phyloP scores from a whole-genome alignment of 2,888 invertebrate genomes.

The Chydorus sphaericus region DNA sequence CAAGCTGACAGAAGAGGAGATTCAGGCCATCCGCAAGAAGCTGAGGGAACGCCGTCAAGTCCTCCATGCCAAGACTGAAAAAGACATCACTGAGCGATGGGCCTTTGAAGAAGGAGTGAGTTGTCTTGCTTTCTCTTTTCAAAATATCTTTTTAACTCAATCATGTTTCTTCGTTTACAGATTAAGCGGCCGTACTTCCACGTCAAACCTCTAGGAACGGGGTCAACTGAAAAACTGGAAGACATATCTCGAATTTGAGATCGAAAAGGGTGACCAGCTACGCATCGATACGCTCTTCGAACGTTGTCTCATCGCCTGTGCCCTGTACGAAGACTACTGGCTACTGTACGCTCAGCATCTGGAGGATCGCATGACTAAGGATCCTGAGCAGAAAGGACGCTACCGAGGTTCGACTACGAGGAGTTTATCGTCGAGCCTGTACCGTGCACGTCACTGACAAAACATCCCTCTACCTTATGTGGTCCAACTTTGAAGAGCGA shows the following conservation, averaged over 20 bases:
- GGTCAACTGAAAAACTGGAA: conserved; percentile 97
- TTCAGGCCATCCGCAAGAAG: conserved; percentile 42
- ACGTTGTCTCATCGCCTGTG: conserved; percentile 90
- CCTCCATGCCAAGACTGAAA: conserved; percentile 70
- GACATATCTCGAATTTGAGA: conserved; percentile 89
- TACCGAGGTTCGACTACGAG: conserved; percentile 32
- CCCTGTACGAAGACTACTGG: conserved; percentile 98
- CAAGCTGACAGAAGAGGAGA: conserved; percentile 30
- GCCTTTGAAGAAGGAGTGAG: conserved; percentile 85
- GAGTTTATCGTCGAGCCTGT: conserved; percentile 79
- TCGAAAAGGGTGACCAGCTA: conserved; percentile 61
- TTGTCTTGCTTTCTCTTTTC: too few species aligned
- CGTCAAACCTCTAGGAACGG: conserved; percentile 88
- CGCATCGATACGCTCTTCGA: conserved; percentile 83
- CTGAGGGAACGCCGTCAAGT: conserved; percentile 67
- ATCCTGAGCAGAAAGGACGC: neutral
- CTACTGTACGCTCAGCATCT: conserved; percentile 32
- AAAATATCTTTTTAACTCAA: too few species aligned
- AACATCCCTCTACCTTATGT: conserved; percentile 78
- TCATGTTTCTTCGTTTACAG: conserved; percentile 35
- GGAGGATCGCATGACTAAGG: neutral
- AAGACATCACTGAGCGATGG: conserved; percentile 81
- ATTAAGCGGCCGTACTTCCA: conserved; percentile 98
- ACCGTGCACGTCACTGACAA: conserved; percentile 89
- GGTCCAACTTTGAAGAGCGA: conserved; percentile 91